Percentiles rank a stretch among this genome's conserved stretches.
phyloP scores from a whole-genome alignment of 2,888 invertebrate species.

The Dioctria linearis region DNA sequence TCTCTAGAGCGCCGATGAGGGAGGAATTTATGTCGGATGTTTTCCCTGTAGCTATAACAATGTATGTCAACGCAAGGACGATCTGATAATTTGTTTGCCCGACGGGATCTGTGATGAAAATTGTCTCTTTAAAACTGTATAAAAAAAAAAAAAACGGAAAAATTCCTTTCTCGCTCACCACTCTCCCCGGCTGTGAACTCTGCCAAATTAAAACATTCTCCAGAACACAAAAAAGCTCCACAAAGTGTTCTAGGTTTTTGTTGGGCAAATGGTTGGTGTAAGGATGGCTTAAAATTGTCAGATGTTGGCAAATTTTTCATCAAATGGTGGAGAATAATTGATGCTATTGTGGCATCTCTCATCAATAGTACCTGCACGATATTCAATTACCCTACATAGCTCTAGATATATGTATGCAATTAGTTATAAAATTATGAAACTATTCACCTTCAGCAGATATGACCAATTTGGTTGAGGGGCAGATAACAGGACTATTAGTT shows the following conservation, averaged over 20 bases:
- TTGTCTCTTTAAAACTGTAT: not conserved
- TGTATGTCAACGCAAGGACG: constrained; percentile 76
- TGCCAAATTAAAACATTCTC: constrained; percentile 73
- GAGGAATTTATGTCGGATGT: constrained; percentile 77
- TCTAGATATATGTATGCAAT: not conserved
- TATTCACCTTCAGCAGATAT: constrained; percentile 78
- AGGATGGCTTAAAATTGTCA: constrained; percentile 69
- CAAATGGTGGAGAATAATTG: constrained; percentile 74
- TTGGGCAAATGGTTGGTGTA: constrained; percentile 69
- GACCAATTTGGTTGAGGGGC: constrained; percentile 88
- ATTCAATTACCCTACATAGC: not conserved
- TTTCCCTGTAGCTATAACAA: constrained; percentile 77
- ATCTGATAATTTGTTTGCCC: constrained; percentile 74
- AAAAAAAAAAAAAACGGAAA: not conserved
- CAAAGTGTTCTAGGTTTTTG: constrained; percentile 71
- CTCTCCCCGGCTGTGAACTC: constrained; percentile 65
- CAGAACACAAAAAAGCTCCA: constrained; percentile 80
- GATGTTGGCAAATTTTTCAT: constrained; percentile 72
- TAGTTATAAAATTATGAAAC: not conserved
- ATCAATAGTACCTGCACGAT: constrained; percentile 78
- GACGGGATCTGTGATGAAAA: constrained; percentile 66
- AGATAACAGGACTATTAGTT: constrained; percentile 79
- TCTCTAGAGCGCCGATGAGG: constrained; percentile 76
- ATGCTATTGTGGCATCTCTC: constrained; percentile 78
- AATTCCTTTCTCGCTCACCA: constrained; percentile 60